Evolutionary conservation across 2,888 invertebrate species (phyloP).

Genomic region (Anagyrus pseudococci): DNA sequence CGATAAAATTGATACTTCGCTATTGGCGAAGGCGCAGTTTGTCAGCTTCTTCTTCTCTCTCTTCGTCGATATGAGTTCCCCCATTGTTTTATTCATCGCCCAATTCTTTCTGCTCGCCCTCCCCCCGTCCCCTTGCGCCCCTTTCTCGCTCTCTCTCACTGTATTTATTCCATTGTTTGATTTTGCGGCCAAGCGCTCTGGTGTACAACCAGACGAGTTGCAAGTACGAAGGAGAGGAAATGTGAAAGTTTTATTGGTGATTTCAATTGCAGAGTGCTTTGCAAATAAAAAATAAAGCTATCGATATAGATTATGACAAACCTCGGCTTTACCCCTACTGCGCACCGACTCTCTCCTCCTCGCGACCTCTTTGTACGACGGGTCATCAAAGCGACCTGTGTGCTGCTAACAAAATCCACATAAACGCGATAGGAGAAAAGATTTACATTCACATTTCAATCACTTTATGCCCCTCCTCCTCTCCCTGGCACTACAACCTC

Average conservation of each 20-base stretch:
- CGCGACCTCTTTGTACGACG: too few species aligned
- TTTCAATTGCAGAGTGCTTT: slow-evolving; percentile 39
- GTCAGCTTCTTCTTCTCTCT: slow-evolving; percentile 40
- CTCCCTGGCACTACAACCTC: too few species aligned
- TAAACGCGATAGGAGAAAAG: too few species aligned
- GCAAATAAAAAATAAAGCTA: slow-evolving; percentile 19
- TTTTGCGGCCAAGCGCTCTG: slow-evolving; percentile 26
- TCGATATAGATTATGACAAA: slow-evolving; percentile 33
- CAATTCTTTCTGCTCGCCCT: slow-evolving; percentile 26
- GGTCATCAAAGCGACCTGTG: too few species aligned
- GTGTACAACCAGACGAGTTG: neutral
- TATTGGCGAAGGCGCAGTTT: slow-evolving; percentile 39
- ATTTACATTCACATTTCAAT: too few species aligned
- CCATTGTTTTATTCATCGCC: slow-evolving; percentile 40
- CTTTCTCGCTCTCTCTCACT: too few species aligned
- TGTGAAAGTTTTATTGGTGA: slow-evolving; percentile 36
- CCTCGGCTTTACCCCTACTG: slow-evolving; percentile 23
- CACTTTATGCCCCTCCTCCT: too few species aligned
- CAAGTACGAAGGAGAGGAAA: slow-evolving; percentile 14
- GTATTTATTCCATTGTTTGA: slow-evolving; percentile 40
- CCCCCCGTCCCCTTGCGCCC: too few species aligned
- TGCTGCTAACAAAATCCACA: too few species aligned
- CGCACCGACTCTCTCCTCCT: slow-evolving; percentile 30
- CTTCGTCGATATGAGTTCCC: neutral
- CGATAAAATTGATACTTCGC: slow-evolving; percentile 39